Conservation (phyloP, 1,140 invertebrate species). For the Drosophila watanabei region DNA sequence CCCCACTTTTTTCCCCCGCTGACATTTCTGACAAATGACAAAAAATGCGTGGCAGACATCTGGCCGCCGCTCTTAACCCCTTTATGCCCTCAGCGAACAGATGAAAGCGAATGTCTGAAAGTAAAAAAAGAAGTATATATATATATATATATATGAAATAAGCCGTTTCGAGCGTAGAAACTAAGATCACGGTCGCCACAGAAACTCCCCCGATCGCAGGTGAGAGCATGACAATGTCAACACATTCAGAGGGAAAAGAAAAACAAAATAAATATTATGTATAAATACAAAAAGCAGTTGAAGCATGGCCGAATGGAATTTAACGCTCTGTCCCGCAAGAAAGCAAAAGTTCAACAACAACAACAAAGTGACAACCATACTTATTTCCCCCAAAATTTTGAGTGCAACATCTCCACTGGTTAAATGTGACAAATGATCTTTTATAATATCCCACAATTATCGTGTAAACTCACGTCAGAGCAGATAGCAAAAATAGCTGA, state of each 20-base stretch:
- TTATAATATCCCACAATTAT: slow-evolving; percentile 25
- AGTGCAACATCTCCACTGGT: background rate
- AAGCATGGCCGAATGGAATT: slow-evolving; percentile 54
- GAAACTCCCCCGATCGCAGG: slow-evolving; percentile 19
- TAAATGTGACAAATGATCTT: slow-evolving; percentile 55
- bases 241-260: slow-evolving; percentile 20
- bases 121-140: slow-evolving; percentile 5
- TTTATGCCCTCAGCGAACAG: slow-evolving; percentile 9
- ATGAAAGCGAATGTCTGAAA: slow-evolving; percentile 61
- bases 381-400: slow-evolving; percentile 1
- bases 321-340: slow-evolving; percentile 39
- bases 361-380: slow-evolving; percentile 3
- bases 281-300: slow-evolving; percentile 38
- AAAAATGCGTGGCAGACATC: slow-evolving; percentile 54
- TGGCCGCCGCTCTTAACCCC: slow-evolving; percentile 35
- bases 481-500: slow-evolving; percentile 13
- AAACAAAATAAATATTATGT: slow-evolving; percentile 31
- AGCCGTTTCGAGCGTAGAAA: slow-evolving; percentile 21
- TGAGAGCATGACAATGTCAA: slow-evolving; percentile 77
- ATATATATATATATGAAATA: slow-evolving; percentile 21
- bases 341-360: slow-evolving; percentile 29
- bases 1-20: background rate
- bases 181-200: slow-evolving; percentile 19
- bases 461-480: slow-evolving; percentile 21
- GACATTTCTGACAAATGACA: slow-evolving; percentile 65